A percentile compares a stretch with the other conserved stretches of the same genome.
phyloP scores from a whole-genome alignment of 2,888 invertebrate genomes.

The Trissoscelio sp. region DNA sequence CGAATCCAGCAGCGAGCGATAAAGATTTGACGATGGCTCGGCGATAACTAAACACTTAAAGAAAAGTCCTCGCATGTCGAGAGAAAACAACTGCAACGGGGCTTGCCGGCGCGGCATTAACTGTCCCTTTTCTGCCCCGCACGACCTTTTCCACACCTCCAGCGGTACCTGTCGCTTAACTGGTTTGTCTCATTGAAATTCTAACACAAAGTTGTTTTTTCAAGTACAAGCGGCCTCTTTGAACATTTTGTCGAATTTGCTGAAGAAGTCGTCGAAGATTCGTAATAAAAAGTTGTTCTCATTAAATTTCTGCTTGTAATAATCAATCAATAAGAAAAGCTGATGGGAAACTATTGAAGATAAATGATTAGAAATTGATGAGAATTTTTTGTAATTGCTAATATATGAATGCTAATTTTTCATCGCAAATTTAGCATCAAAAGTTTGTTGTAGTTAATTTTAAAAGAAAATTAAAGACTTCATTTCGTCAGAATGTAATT shows the following conservation, averaged over 20 bases:
- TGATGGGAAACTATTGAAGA: too few relatives aligned
- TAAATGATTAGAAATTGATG: too few relatives aligned
- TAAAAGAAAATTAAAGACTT: too few relatives aligned
- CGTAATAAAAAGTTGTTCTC: neutral
- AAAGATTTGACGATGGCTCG: conserved; percentile 41
- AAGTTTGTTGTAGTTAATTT: too few relatives aligned
- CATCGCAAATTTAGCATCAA: too few relatives aligned
- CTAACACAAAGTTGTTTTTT: neutral
- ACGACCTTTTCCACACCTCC: conserved; percentile 31
- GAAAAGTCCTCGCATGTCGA: conserved; percentile 21
- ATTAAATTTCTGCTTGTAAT: too few relatives aligned
- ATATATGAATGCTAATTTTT: too few relatives aligned
- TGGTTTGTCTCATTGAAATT: conserved; percentile 5
- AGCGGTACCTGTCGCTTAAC: conserved; percentile 4
- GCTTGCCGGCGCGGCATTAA: conserved; percentile 2
- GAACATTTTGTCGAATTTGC: conserved; percentile 1
- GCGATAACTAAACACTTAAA: conserved; percentile 16
- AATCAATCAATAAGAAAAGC: too few relatives aligned
- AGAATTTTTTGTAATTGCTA: too few relatives aligned
- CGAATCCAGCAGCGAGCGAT: conserved; percentile 23
- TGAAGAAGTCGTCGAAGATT: neutral
- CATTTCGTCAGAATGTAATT: too few relatives aligned
- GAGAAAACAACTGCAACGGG: conserved; percentile 8
- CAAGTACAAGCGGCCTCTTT: neutral
- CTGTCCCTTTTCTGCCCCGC: conserved; percentile 24